Evolutionary conservation across 2,797 vertebrate species (phyloP).

Genomic region (Chiroxiphia lanceolata): DNA sequence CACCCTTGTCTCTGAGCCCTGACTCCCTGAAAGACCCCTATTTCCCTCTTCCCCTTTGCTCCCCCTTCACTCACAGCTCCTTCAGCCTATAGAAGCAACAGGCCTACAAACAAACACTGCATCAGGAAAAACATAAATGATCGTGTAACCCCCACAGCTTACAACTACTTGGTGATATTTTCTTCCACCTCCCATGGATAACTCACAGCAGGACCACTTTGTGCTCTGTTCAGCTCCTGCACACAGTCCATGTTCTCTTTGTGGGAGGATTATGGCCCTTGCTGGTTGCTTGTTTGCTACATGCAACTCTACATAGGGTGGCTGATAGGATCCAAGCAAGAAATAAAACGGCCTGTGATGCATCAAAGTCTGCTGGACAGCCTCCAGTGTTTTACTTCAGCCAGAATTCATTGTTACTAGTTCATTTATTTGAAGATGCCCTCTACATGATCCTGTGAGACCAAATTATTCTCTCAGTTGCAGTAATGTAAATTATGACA

Average conservation of each 20-base stretch:
- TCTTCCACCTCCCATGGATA: not conserved
- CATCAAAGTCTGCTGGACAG: not conserved
- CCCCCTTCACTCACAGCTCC: not conserved
- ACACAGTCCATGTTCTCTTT: not conserved
- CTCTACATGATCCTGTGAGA: not conserved
- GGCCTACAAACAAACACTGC: not conserved
- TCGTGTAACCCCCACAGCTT: not conserved
- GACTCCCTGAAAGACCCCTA: not conserved
- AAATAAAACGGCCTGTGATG: not conserved
- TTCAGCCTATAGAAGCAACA: not conserved
- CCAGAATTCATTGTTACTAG: not conserved
- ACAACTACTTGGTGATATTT: not conserved
- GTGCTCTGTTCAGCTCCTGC: not conserved
- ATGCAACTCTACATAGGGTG: fast-evolving
- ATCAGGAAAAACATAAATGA: not conserved
- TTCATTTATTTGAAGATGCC: not conserved
- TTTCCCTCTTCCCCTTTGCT: not conserved
- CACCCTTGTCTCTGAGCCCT: not conserved
- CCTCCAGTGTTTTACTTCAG: not conserved
- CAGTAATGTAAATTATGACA: not conserved
- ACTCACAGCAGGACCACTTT: not conserved
- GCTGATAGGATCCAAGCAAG: not conserved
- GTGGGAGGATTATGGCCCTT: not conserved
- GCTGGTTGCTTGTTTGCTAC: not conserved
- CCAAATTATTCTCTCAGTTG: not conserved